Evolutionary conservation across 2,113 vertebrate genomes (phyloP), one percentile per base, ranked within the genome.

Genomic region (Ochotona curzoniae): DNA sequence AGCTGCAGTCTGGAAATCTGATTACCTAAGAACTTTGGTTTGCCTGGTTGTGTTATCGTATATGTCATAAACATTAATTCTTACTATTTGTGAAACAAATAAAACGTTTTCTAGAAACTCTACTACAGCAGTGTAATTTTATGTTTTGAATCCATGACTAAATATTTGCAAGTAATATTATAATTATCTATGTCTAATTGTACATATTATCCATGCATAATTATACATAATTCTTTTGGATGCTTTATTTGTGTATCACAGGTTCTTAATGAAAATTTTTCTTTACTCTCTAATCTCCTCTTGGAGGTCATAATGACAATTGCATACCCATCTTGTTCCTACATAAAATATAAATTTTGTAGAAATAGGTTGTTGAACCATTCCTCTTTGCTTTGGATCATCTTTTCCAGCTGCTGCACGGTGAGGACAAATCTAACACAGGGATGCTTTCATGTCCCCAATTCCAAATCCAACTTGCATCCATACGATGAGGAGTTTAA

Each of bases 241-340:
- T 35, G 23, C 83, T 90, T 82, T 73, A 64, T 32, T 83, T 73
- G 57, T 69, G n/a, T 57, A 82, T 74, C 69, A 47, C 8, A 47
- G 47, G 17, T 74, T 92, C 44, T 66, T 85, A 70, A 81, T 83
- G 28, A 84, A 93, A 95, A 90, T n/a, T 25, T 11, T 35, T 89
- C 57, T 92, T 91, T 88, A 70, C 18, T 74, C 47, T 86, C 83
- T 93, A 67, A 74, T 93, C 64, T 82, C 74, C 67, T 87, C 74
- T 88, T 90, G 30, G 91, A 96, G 88, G 82, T 95, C 85, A 83
- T 54, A 61, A 78, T 88, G 78, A 88, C 66, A 67, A 90, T 94
- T 91, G 79, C 15, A 54, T 61, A 47, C 81, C 63, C 47, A 71
- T 83, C 57, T 47, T 70, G 57, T n/a, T 96, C 78, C 89, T 95